Evolutionary conservation across 2,113 vertebrate species (phyloP), one percentile per base, ranked within the genome.

Genomic region (Argyrosomus japonicus): DNA sequence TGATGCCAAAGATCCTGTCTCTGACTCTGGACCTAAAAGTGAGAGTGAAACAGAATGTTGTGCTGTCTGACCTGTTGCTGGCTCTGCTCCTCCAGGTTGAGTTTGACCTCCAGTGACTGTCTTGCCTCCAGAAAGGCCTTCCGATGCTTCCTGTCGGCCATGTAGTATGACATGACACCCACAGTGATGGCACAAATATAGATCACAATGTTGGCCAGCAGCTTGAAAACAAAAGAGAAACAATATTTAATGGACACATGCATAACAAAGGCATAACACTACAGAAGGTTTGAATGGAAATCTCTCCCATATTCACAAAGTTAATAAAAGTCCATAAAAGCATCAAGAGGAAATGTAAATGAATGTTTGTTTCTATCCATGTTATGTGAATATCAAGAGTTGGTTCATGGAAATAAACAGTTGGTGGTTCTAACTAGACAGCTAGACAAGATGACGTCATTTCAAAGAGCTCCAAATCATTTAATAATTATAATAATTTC

Each of bases 51-150:
- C 5, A 25, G 18, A 53, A 32, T 75, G 25, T 51, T 58, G 17
- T 12, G 23, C 0, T 21, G 47, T 40, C 93, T 92, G 82, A 98
- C 98, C 97, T 99, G 97, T 89, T 99, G 98, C 90, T 98, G 97
- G 86, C 98, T 98, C 93, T 99, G 98, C 87, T 99, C 98, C 93
- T 99, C 97, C 89, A 99, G 94, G 93, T 99, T 99, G 81, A 99
- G 96, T 92, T 99, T 99, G 77, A 99, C 97, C 90, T 99, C 98
- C 60, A 99, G 95, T 0, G 98, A 98, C 90, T 99, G 98, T 68
- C 97, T 96, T 0, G 98, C 97, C 89, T 99, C 98, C 36, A 99
- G 95, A 92, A 99, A 99, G 74, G 98, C 98, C 83, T 99, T 99
- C 62, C 98, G 97, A 91, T 99, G 98, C 90, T 99, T 99, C 67